Evolutionary conservation across 2,113 vertebrate genomes (phyloP), one percentile per base, ranked within the genome.

Genomic region (Forbesichthys papilliferus): DNA sequence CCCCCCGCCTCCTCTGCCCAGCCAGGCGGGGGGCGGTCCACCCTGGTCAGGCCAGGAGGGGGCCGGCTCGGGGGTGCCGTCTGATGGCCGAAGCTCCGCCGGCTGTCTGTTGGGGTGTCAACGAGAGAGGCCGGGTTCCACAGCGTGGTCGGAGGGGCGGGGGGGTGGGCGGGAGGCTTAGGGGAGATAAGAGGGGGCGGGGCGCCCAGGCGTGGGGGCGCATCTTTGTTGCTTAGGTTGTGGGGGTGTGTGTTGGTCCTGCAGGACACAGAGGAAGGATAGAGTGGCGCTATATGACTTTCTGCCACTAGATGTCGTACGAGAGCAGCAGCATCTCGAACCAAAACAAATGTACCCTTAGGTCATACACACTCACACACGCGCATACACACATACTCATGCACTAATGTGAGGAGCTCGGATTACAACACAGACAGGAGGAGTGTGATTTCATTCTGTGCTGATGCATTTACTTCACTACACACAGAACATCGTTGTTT

Each of bases 141-240:
- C 75, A 98, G 95, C 9, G 95, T 94, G 0, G 95, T 93, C 53
- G 93, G 80, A 57, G 95, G 89, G 0, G 92, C 80, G 4, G 89
- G 77, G 16, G 69, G 67, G 20, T 91, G 88, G 64, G 91, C 94
- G 75, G 93, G 93, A 10, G 93, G 92, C 66, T 98, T 98, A 4
- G 97, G 97, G 0, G 97, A 97, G 88, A 98, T 98, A 69, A 98
- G 96, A 0, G 97, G 96, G 0, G 96, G 97, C 0, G 97, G 97
- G 1, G 95, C 96, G 0, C 96, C 95, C 0, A 98, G 94, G 79
- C 94, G 94, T 68, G 94, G 93, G 0, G 91, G 83, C 0, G 83
- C 58, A 46, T 98, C 97, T 36, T 95, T 93, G 84, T 87, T 73
- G 48, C 86, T 78, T 0, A 88, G 68, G 33, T 96, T 95, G 0